Conservation (phyloP, 1,140 invertebrate species). For the Cyphomyrmex costatus region DNA sequence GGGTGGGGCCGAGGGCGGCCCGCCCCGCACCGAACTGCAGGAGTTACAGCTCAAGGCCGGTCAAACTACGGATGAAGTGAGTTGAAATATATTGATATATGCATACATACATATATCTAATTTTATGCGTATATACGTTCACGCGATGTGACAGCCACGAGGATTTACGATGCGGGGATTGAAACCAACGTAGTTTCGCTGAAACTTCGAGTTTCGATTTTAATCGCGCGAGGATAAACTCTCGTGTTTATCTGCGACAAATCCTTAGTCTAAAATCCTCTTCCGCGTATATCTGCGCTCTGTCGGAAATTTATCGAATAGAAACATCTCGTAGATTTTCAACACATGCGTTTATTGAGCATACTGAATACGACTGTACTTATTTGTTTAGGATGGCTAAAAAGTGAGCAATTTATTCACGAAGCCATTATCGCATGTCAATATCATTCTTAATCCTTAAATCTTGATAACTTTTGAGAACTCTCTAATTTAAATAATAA, state of each 20-base stretch:
- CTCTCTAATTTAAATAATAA: neutral
- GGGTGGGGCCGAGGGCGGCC: conserved; percentile 88
- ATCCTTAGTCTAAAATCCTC: neutral
- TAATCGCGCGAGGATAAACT: conserved; percentile 13
- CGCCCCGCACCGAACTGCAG: conserved; percentile 95
- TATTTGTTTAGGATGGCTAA: neutral
- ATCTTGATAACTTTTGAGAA: neutral
- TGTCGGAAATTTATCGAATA: neutral
- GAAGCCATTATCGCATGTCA: neutral
- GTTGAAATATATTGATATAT: conserved; percentile 40
- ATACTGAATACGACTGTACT: neutral
- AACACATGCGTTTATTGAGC: neutral
- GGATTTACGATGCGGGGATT: conserved; percentile 28
- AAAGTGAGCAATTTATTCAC: neutral
- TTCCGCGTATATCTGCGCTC: neutral
- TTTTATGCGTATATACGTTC: neutral
- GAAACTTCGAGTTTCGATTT: neutral
- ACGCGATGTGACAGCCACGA: conserved; percentile 25
- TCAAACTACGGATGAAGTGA: conserved; percentile 96
- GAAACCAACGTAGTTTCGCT: neutral
- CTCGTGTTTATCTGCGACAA: neutral
- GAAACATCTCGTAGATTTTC: neutral
- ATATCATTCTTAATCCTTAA: too few species aligned
- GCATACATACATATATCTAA: neutral
- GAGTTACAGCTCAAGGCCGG: conserved; percentile 95